Evolutionary conservation across 2,113 vertebrate species (phyloP).

Genomic region (Odocoileus hemionus): DNA sequence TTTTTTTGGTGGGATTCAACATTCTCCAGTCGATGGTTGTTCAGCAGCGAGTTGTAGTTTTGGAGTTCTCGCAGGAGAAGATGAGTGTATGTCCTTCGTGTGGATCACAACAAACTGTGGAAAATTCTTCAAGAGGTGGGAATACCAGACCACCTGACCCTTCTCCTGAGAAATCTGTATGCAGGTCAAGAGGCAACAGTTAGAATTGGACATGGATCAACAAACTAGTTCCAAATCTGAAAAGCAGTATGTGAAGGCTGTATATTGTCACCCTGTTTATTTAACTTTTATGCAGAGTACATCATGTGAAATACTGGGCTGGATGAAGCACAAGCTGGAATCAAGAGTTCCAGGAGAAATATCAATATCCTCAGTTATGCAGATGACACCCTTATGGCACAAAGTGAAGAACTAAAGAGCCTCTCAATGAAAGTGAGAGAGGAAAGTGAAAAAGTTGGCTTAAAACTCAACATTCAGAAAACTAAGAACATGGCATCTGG

Average conservation of each 20-base stretch:
- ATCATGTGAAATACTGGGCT: neutral
- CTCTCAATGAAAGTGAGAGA: neutral
- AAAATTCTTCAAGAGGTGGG: neutral
- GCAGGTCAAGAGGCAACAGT: neutral
- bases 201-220: neutral
- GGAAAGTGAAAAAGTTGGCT: neutral
- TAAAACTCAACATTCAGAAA: neutral
- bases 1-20: neutral
- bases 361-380: neutral
- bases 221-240: neutral
- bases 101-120: neutral
- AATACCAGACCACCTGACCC: neutral
- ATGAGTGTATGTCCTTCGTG: neutral
- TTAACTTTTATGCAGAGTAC: neutral
- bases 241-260: neutral
- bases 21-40: neutral
- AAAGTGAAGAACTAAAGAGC: neutral
- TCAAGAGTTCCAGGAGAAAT: neutral
- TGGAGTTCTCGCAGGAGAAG: neutral
- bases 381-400: neutral
- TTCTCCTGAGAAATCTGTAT: neutral
- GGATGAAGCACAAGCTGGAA: neutral
- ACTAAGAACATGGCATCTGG: neutral
- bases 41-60: neutral
- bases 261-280: neutral